Base-by-base conservation (phyloP, 2,797 vertebrate species). In the Emydoidea blandingii region DNA sequence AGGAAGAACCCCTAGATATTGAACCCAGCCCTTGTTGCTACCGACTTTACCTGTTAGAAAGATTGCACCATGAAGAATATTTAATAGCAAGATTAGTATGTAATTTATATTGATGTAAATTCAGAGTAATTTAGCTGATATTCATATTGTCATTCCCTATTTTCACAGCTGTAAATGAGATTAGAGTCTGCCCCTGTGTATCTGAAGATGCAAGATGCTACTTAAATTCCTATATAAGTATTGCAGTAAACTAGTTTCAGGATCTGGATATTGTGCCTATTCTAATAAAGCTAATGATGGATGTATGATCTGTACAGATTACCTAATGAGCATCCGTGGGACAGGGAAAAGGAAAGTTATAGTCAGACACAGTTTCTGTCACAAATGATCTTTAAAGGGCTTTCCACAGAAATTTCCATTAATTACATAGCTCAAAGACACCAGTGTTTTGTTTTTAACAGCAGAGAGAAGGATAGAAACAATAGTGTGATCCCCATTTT, bases 271-370 rank as follows among this genome's bases (percentile, higher is more conserved):
- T 1, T 5, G 2, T 5, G 5, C n/a, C 8, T 79, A 80, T 21
- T 23, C 34, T 54, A 87, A 88, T 86, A 56, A 50, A 83, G n/a
- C 34, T 52, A 18, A 21, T 72, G 83, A 50, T 29, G 47, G 81
- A n/a, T n/a, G 12, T 19, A 0, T 1, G 79, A 27, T 31, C 84
- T 56, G 83, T 19, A 31, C 21, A 25, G 53, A 81, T 16, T 14
- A 90, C 59, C 76, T 88, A 89, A 91, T 56, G 41, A 95, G 53
- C 85, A 89, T 89, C 87, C 85, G 78, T 15, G 82, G 87, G 88
- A 92, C 72, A 81, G 12, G 37, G 47, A 16, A 34, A 56, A 74
- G 50, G 14, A 65, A 82, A 59, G 56, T 74, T 88, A 47, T 10
- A 76, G 27, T 23, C 90, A 34, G 10, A 50, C 3, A 6, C 91